Evolutionary conservation across 2,113 vertebrate genomes (phyloP), one percentile per base, ranked within the genome.

Genomic region (Phyllostomus discolor): DNA sequence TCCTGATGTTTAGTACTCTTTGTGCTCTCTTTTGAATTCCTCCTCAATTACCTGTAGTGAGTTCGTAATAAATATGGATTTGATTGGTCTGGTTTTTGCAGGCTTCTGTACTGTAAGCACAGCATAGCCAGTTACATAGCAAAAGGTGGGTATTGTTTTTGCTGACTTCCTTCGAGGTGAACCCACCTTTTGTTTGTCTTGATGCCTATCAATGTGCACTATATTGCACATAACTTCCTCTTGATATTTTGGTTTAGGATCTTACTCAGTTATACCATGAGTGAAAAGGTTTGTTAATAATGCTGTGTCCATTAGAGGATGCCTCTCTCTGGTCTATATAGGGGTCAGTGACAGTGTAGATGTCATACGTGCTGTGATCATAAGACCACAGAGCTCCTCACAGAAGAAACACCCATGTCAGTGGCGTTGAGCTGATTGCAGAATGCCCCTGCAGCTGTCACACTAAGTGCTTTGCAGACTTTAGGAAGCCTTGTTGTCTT

Each of bases 1-100:
- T 88, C 82, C 92, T 75, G 52, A 92, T 26, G 62, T 76, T 94
- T 79, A 22, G 54, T 57, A 70, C 6, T 9, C 52, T 95, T 87
- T 83, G 90, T 81, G 7, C 22, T 84, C 33, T 82, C 79, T 79
- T 94, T 84, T 85, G 66, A 82, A 73, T 87, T 91, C 78, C 75
- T 83, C 54, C 28, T 96, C 91, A 57, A 38, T 88, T 67, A 70
- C n/a, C 20, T n/a, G n/a, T 41, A 31, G 11, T 73, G 70, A 78
- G 38, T n/a, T 50, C 64, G 9, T 62, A 92, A 64, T 85, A 72
- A 66, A 50, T 59, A 66, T 24, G 35, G 46, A 15, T 94, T 90
- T 67, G 43, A 85, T 82, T 38, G 50, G n/a, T 26, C 96, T 87
- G 82, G 10, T 43, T 79, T 35, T 62, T 94, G 33, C 26, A 76